A percentile compares a stretch with the other conserved stretches of the same genome.
Evolutionary conservation across 1,140 invertebrate genomes (phyloP).

Genomic region (Drosophila elegans): DNA sequence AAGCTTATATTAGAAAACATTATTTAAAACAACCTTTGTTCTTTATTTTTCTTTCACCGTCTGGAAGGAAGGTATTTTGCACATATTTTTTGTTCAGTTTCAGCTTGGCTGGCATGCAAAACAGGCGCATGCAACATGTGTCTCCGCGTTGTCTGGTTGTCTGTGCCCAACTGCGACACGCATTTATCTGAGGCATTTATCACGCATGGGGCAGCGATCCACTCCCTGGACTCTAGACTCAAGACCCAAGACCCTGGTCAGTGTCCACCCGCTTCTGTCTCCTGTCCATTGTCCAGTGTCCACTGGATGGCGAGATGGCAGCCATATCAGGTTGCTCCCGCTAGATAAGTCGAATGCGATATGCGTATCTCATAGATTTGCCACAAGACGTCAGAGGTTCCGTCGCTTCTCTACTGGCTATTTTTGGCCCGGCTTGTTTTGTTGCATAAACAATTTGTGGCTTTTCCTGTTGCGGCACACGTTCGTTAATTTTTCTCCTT

Average conservation of each 20-base stretch:
- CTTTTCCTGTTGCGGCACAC: slow-evolving; percentile 66
- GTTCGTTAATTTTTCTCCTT: slow-evolving; percentile 33
- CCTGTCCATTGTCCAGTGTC: slow-evolving; percentile 3
- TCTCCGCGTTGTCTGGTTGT: slow-evolving; percentile 81
- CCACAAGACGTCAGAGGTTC: slow-evolving; percentile 38
- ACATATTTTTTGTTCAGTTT: background rate
- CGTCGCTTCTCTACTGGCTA: slow-evolving; percentile 41
- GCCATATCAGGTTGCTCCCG: slow-evolving; percentile 72
- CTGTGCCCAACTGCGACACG: slow-evolving; percentile 73
- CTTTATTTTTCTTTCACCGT: no score
- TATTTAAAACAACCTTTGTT: no score
- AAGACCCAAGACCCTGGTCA: background rate
- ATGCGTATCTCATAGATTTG: slow-evolving; percentile 81
- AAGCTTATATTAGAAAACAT: no score
- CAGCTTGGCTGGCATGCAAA: slow-evolving; percentile 55
- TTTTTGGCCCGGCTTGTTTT: slow-evolving; percentile 63
- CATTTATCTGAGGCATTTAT: slow-evolving; percentile 81
- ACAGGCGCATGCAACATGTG: slow-evolving; percentile 75
- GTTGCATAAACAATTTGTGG: slow-evolving; percentile 74
- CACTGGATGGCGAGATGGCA: slow-evolving; percentile 36
- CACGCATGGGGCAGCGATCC: slow-evolving; percentile 48
- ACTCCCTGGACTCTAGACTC: slow-evolving; percentile 19
- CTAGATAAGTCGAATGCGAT: slow-evolving; percentile 82
- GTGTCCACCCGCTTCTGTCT: slow-evolving; percentile 10
- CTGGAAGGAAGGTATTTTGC: no score